Evolutionary conservation across 2,113 vertebrate genomes (phyloP).

Genomic region (Macquaria ambigua): DNA sequence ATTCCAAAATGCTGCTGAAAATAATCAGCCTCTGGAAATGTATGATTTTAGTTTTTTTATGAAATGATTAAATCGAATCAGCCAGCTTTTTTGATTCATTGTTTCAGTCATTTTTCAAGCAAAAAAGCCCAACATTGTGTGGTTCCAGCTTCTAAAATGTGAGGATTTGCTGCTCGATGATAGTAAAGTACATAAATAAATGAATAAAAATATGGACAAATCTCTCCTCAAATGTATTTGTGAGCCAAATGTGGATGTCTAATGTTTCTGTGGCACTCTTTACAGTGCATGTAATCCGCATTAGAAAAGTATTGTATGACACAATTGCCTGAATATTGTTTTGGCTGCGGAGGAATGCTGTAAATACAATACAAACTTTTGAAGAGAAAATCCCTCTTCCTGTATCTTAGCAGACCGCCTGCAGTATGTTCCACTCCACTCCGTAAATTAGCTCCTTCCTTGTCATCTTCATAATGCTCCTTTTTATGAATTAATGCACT

Average conservation of each 20-base stretch:
- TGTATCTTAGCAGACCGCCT: background rate
- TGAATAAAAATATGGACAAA: background rate
- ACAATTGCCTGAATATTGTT: background rate
- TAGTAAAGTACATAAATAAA: background rate
- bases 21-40: too few species aligned
- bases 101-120: too few species aligned
- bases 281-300: background rate
- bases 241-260: background rate
- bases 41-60: too few species aligned
- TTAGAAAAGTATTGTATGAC: background rate
- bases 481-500: constrained; percentile 21
- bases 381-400: too few species aligned
- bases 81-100: too few species aligned
- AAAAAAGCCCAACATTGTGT: background rate
- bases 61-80: too few species aligned
- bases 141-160: background rate
- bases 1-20: too few species aligned
- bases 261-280: background rate
- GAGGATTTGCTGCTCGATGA: background rate
- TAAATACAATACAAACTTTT: too few species aligned
- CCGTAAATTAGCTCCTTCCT: background rate
- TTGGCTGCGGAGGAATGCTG: background rate
- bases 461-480: constrained; percentile 7
- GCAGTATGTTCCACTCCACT: background rate
- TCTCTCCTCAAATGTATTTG: background rate